Evolutionary conservation across 2,113 vertebrate genomes (phyloP), one percentile per base, ranked within the genome.

Genomic region (Xiphophorus maculatus): DNA sequence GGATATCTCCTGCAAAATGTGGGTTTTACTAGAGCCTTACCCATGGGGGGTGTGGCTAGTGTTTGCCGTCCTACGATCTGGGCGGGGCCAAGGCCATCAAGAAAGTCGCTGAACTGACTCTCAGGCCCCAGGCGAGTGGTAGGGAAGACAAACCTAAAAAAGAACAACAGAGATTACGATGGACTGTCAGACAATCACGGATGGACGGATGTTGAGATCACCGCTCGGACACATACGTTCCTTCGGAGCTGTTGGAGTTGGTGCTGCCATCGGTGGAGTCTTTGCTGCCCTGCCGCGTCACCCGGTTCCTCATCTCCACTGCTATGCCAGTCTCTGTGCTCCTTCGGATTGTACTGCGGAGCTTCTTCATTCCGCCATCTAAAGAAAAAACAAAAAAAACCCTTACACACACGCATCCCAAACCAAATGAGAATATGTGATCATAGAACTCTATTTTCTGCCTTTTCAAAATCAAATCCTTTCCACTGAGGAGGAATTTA

Each of bases 261-360:
- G 97, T 99, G 94, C 98, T 99, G 83, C 97, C 98, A 0, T 98
- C 98, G 0, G 98, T 99, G 29, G 98, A 99, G 48, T 99, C 98
- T 35, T 97, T 96, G 91, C 97, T 99, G 87, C 97, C 96, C 82
- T 99, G 98, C 81, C 98, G 95, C 0, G 97, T 98, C 30, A 99
- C 94, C 1, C 97, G 93, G 88, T 96, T 98, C 84, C 97, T 94
- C 98, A 99, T 97, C 94, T 99, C 98, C 92, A 99, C 97, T 0
- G 98, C 98, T 11, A 99, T 98, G 71, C 98, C 98, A 0, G 98
- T 99, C 95, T 99, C 98, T 0, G 98, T 99, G 95, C 98, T 99
- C 75, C 98, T 90, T 8, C 97, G 95, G 91, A 99, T 98, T 88
- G 95, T 98, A 93, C 98, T 99, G 71, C 97, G 96, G 25, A 98